phyloP scores from a whole-genome alignment of 2,113 vertebrate genomes.

The Vidua chalybeata region DNA sequence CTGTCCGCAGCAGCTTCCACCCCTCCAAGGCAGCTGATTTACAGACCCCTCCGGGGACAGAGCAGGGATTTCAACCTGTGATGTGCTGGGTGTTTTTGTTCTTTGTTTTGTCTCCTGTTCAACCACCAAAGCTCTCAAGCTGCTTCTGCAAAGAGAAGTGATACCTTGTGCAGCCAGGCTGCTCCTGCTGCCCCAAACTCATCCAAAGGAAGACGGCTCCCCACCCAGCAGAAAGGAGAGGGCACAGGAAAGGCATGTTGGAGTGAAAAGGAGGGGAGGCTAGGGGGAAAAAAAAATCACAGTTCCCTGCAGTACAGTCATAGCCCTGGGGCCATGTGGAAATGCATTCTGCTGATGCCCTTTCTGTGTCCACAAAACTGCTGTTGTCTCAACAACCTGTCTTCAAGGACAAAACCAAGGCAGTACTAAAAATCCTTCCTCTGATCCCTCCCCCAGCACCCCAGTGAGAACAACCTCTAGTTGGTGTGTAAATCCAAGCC shows the following conservation, averaged over 20 bases:
- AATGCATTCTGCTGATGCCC: not conserved
- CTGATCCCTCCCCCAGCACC: not conserved
- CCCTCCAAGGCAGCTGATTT: not conserved
- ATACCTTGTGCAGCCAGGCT: not conserved
- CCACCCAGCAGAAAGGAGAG: not conserved
- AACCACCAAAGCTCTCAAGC: not conserved
- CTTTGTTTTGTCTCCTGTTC: not conserved
- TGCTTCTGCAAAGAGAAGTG: not conserved
- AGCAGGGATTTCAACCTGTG: not conserved
- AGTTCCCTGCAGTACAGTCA: not conserved
- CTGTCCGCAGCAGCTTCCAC: not conserved
- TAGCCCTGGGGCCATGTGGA: not conserved
- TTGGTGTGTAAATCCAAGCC: not conserved
- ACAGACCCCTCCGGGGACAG: not conserved
- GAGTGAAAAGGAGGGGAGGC: not conserved
- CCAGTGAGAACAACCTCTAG: not conserved
- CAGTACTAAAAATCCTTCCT: not conserved
- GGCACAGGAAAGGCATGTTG: accelerated
- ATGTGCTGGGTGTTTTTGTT: not conserved
- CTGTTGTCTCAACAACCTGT: not conserved
- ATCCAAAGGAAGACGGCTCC: not conserved
- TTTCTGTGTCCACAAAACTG: not conserved
- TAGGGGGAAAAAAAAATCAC: not conserved
- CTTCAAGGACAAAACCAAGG: not conserved
- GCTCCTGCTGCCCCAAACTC: not conserved